Base-by-base conservation (phyloP, 2,113 vertebrate species). In the Enhydra lutris region DNA sequence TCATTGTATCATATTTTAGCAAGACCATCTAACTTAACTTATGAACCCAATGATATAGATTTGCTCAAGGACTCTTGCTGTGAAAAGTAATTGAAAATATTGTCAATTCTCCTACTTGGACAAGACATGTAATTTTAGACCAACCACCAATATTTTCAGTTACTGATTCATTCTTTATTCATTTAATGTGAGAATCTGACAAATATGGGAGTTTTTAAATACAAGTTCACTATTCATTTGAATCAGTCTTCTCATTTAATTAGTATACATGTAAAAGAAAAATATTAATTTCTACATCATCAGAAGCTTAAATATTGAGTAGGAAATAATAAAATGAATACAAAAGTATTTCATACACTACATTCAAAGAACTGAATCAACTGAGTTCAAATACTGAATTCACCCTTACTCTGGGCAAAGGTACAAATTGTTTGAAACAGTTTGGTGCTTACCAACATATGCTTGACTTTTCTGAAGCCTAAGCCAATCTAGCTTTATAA, bases 11-110 rank as follows among this genome's bases (percentile, higher is more conserved):
- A 31, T 59, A 78, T 29, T 85, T 3, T n/a, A 96, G 79, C 23
- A 81, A 80, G 83, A 96, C 55, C 52, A 71, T 67, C 69, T 96
- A 85, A 78, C 59, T 96, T 92, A 95, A 39, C 63, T 81, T 92
- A 67, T 55, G 61, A 96, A 95, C 14, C n/a, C 52, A n/a, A 78
- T 84, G 90, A 67, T 94, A 97, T 36, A 94, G 94, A 97, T 98
- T 97, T 96, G 23, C 13, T 59, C 73, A 79, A 90, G 74, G 52
- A 92, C 23, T 34, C 95, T 91, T 92, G 76, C 89, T 96, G 98
- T 97, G 97, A 95, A 97, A 97, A 94, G 92, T 97, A 97, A 98
- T 96, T 98, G 96, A 97, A 98, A 96, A 96, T 90, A 96, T 95
- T 96, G 63, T 94, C 94, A 94, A 24, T 94, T 97, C 55, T 98